A percentile compares a stretch with the other conserved stretches of the same genome.
These are phyloP conservation scores for Desoria tigrina DNA, from an alignment of 2,888 invertebrate species.

Conservation along the genomic window DNA sequence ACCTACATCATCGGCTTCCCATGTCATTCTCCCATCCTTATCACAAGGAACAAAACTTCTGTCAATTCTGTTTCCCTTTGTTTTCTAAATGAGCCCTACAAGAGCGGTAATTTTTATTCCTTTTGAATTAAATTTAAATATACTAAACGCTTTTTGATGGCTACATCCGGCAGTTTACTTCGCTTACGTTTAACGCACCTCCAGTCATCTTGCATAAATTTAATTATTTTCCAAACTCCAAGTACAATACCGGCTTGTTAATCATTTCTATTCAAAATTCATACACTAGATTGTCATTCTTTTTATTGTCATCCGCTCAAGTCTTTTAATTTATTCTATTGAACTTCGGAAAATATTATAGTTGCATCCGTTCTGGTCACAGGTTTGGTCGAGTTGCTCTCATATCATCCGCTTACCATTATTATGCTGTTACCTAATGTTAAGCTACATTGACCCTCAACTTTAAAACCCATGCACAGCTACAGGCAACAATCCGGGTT, in stretches of 20 bases:
- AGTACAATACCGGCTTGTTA: slow-evolving; percentile 17
- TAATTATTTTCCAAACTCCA: slow-evolving; percentile 1
- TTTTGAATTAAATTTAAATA: slow-evolving; percentile 18
- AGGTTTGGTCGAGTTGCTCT: too few species aligned
- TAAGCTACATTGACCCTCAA: too few species aligned
- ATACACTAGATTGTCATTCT: slow-evolving; percentile 7
- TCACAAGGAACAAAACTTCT: neutral
- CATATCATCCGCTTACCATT: too few species aligned
- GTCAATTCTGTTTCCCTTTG: slow-evolving; percentile 10
- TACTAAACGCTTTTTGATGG: slow-evolving; percentile 19
- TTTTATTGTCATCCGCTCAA: slow-evolving; percentile 2
- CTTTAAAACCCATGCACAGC: too few species aligned
- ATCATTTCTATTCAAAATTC: slow-evolving; percentile 16
- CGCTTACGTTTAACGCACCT: slow-evolving; percentile 5
- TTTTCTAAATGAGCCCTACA: slow-evolving; percentile 1
- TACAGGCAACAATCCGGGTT: too few species aligned
- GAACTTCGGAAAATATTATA: neutral
- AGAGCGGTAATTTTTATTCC: slow-evolving; percentile 13
- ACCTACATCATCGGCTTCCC: slow-evolving; percentile 11
- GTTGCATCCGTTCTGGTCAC: too few species aligned
- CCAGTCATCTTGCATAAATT: slow-evolving; percentile 14
- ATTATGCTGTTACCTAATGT: too few species aligned
- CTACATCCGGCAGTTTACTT: slow-evolving; percentile 14
- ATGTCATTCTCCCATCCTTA: slow-evolving; percentile 14
- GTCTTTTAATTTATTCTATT: neutral